Base-by-base conservation (phyloP, 2,888 invertebrate species). In the Mythimna lalbum region DNA sequence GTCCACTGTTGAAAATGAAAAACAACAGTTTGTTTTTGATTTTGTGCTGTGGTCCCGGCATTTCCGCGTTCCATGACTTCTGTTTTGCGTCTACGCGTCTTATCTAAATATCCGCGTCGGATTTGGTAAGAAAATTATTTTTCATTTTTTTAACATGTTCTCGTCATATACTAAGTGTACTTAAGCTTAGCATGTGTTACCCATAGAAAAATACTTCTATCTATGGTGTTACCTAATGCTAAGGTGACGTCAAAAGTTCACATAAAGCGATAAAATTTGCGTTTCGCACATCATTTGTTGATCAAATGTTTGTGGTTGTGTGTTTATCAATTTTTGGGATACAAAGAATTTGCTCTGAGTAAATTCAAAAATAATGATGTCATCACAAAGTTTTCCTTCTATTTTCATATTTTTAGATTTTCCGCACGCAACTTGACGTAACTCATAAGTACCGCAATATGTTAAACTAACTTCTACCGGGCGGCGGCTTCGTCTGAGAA, bases 271-370 rank as follows among this genome's bases (percentile, higher is more conserved):
- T 64, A 64, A 60, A 70, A 71, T 76, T 61, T 60, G 60, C 66
- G 50, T 49, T 63, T 77, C 63, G 66, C 76, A 76, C 77, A 71
- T 64, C 7, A 36, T 61, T 33, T 49, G 31, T 72, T 52, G 63
- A 61, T 49, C 72, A 56, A 76, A 76, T 76, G 49, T 76, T 72
- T 72, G 72, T 63, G 12, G 53, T 43, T 50, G 43, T 23, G 23
- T 66, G 31, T 52, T 76, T 60, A 76, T 49, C 14, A 60, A 60
- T 66, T 61, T 77, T 63, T 39, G 67, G 66, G 43, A 49, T 52
- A 56, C 36, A 23, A 49, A 17, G 17, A 43, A 17, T 39, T 39
- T 43, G 43, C 43, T 43, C 17, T 43, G 17, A 43, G 43, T 1
- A 43, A 43, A n/a, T 27, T 57, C 4, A 31, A 55, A 59, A 59